Conservation (phyloP, 2,113 vertebrate species). For the Thunnus maccoyii region DNA sequence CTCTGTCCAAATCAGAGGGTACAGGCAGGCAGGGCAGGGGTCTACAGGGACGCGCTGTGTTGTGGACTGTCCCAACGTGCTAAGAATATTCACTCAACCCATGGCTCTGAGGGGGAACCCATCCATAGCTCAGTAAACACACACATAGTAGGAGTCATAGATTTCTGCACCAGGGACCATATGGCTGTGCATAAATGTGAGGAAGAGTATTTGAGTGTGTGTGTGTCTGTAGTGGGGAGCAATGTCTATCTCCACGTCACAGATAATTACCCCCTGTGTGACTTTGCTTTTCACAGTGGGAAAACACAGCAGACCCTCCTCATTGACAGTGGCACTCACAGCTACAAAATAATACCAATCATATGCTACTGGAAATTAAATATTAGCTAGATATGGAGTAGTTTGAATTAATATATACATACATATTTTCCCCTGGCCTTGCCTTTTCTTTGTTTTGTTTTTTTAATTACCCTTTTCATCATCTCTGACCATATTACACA, state of each 20-base stretch:
- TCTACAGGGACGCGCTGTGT: slow-evolving; percentile 77
- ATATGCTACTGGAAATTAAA: slow-evolving; percentile 40
- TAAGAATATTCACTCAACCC: slow-evolving; percentile 79
- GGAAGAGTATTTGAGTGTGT: slow-evolving; percentile 49
- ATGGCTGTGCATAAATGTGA: slow-evolving; percentile 66
- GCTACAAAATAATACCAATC: slow-evolving; percentile 36
- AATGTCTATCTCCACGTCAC: slow-evolving; percentile 90
- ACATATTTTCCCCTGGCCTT: slow-evolving; percentile 9
- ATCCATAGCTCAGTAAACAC: slow-evolving; percentile 75
- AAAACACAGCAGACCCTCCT: slow-evolving; percentile 84
- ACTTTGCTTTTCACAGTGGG: slow-evolving; percentile 88
- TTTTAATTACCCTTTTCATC: slow-evolving; percentile 41
- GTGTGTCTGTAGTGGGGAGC: slow-evolving; percentile 66
- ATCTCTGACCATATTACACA: slow-evolving; percentile 19
- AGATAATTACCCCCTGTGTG: slow-evolving; percentile 91
- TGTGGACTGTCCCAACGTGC: slow-evolving; percentile 80
- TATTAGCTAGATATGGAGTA: neutral
- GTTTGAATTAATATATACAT: slow-evolving; percentile 33
- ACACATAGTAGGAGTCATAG: slow-evolving; percentile 63
- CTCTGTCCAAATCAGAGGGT: slow-evolving; percentile 82
- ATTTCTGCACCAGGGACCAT: slow-evolving; percentile 68
- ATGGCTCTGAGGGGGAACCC: slow-evolving; percentile 66
- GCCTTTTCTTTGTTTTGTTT: slow-evolving; percentile 22
- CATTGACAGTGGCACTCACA: slow-evolving; percentile 62
- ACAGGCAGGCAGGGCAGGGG: slow-evolving; percentile 77